Conservation (phyloP, 2,797 vertebrate genomes). For the Karalla daura region DNA sequence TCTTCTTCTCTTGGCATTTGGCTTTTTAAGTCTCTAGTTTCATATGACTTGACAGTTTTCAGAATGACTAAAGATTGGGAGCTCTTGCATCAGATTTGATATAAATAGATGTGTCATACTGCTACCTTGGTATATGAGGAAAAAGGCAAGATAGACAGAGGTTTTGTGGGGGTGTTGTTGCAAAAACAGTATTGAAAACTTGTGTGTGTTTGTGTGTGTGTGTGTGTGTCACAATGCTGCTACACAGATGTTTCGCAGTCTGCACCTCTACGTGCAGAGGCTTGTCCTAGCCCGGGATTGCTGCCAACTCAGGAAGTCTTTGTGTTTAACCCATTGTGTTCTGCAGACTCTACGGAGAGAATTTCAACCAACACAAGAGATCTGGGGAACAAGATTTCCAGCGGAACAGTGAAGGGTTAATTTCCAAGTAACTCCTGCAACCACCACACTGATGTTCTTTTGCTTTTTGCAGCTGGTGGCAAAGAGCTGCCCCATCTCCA, state of each 20-base stretch:
- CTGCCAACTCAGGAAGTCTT: conserved; percentile 86
- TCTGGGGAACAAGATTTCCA: conserved; percentile 23
- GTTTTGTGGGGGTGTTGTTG: conserved; percentile 15
- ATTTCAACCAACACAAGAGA: conserved; percentile 7
- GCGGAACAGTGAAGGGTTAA: conserved; percentile 45
- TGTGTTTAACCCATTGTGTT: conserved; percentile 84
- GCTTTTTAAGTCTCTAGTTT: conserved; percentile 24
- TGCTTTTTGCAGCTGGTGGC: conserved; percentile 37
- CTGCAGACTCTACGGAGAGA: conserved; percentile 35
- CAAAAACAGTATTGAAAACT: conserved; percentile 14
- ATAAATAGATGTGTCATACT: conserved; percentile 31
- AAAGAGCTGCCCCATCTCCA: conserved; percentile 3
- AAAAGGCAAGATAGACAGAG: conserved; percentile 30
- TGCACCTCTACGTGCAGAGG: conserved; percentile 87
- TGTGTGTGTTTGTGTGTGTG: conserved; percentile 17
- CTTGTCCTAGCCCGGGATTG: conserved; percentile 87
- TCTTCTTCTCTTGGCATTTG: not conserved
- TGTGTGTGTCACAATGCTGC: conserved; percentile 66
- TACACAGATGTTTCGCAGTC: conserved; percentile 90
- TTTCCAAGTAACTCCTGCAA: conserved; percentile 29
- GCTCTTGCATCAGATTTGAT: conserved; percentile 25
- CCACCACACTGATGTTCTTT: conserved; percentile 34
- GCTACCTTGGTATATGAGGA: conserved; percentile 38
- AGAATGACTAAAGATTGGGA: not conserved
- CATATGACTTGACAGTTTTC: conserved; percentile 36